Base-by-base conservation (phyloP, 1,140 invertebrate species). In the Cydia splendana region DNA sequence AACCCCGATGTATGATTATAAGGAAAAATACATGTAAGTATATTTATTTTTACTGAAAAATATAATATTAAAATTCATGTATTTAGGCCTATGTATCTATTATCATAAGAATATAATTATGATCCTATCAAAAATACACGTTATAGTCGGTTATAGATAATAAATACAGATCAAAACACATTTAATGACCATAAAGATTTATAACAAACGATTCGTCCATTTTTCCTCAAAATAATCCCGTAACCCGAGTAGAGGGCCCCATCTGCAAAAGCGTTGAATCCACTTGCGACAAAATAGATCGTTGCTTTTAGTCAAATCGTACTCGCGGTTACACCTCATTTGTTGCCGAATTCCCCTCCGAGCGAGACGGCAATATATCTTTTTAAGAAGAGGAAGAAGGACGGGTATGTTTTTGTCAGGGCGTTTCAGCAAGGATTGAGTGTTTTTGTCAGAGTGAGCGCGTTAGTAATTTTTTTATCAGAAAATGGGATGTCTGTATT, bases 311-410 rank as follows among this genome's bases (percentile, higher is more conserved):
- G 65, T 69, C 65, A 69, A 69, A 69, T 69, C 65, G 30, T 42
- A 69, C 65, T 38, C 65, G 65, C 20, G 65, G 65, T 69, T 38
- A 69, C 65, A 69, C 65, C 65, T 69, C 65, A 69, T 69, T 69
- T 69, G 65, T 69, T 69, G 3, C 12, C 5, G 65, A 69, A 69
- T 69, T 69, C 30, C 30, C 65, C 65, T 69, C 30, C 30, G 34
- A 69, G 65, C 13, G 30, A 38, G 65, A 69, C 28, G 13, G 15
- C 10, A 12, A 18, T 69, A 69, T 28, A 13, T 6, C 0, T 7
- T 4, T 6, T 6, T n/a, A 12, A n/a, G 0, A 9, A 15, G 65
- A 15, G 12, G 10, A 30, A 30, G 3, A 69, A 13, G 34, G 65
- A 38, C 65, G 30, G 34, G 28, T 69, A 69, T 69, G 30, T 15